Evolutionary conservation across 2,113 vertebrate species (phyloP).

Genomic region (Neotoma lepida): DNA sequence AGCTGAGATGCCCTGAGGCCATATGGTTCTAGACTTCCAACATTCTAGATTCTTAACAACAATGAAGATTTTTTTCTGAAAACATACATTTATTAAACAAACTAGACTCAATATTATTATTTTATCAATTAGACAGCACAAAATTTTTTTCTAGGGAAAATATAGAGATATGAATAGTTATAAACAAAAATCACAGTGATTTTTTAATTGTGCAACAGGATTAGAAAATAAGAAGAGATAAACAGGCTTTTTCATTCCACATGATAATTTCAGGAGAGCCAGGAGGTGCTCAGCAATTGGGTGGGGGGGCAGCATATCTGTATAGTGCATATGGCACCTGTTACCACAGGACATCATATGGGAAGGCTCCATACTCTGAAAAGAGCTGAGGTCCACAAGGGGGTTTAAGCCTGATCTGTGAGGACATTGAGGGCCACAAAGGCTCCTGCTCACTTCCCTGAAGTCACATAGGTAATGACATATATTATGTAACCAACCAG

Average conservation of each 20-base stretch:
- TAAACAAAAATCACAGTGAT: background rate
- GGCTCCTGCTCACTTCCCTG: background rate
- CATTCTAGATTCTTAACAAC: background rate
- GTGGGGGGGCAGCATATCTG: accelerated
- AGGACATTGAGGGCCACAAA: background rate
- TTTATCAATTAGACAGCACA: background rate
- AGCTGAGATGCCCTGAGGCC: background rate
- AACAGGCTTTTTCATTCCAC: background rate
- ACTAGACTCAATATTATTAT: background rate
- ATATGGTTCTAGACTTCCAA: background rate
- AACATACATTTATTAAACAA: background rate
- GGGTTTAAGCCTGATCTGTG: background rate
- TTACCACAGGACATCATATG: background rate
- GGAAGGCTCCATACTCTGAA: background rate
- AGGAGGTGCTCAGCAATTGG: background rate
- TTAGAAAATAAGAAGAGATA: background rate
- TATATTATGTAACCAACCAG: background rate
- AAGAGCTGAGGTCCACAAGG: background rate
- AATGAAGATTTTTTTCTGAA: background rate
- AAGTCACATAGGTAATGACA: background rate
- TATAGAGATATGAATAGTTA: background rate
- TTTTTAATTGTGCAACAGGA: background rate
- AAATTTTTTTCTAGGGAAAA: background rate
- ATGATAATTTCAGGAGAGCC: background rate
- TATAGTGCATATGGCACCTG: background rate